phyloP scores from a whole-genome alignment of 2,888 invertebrate species.

The Clostera curtula region DNA sequence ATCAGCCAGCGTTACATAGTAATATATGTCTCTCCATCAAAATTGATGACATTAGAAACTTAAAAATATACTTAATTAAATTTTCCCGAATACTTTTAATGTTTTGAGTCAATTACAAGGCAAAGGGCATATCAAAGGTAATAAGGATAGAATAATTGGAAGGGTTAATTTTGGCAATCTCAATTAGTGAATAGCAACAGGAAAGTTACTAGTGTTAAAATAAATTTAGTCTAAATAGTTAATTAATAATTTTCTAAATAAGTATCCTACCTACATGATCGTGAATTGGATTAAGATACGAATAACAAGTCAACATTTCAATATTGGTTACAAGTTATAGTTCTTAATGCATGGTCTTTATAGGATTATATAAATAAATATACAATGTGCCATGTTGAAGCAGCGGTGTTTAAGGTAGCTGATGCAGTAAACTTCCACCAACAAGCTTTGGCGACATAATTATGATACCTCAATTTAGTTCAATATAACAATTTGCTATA shows the following conservation, averaged over 20 bases:
- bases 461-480: no score
- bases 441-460: no score
- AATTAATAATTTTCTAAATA: constrained; percentile 39
- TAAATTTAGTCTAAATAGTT: constrained; percentile 37
- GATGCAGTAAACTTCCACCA: no score
- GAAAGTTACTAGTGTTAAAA: constrained; percentile 46
- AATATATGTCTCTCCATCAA: constrained; percentile 7
- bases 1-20: no score
- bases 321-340: constrained; percentile 32
- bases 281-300: constrained; percentile 46
- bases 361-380: no score
- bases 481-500: no score
- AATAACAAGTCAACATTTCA: constrained; percentile 26
- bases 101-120: constrained; percentile 22
- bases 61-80: background rate
- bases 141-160: constrained; percentile 48
- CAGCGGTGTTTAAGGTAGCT: no score
- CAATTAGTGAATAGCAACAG: constrained; percentile 36
- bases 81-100: constrained; percentile 12
- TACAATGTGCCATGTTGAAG: no score
- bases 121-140: constrained; percentile 48
- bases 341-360: constrained; percentile 15
- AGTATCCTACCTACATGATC: constrained; percentile 52
- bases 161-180: constrained; percentile 63
- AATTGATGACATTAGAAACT: constrained; percentile 1